These are phyloP conservation scores for Phalera bucephala DNA, from an alignment of 2,888 invertebrate species.

Conservation along the genomic window DNA sequence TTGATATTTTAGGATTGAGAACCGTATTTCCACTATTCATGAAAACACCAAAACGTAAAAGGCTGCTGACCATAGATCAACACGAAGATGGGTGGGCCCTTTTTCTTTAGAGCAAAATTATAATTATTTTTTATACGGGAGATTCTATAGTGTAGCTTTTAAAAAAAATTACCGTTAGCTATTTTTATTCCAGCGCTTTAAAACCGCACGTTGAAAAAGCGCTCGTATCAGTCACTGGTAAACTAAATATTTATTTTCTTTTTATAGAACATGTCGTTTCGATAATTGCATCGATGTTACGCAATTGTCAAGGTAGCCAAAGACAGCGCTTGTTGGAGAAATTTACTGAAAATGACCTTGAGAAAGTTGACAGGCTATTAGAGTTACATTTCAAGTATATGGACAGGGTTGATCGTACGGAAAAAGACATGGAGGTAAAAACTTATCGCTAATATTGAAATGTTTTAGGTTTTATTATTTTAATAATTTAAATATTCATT, in stretches of 20 bases:
- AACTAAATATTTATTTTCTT: too few relatives aligned
- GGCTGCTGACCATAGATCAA: constrained; percentile 92
- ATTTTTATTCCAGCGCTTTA: too few relatives aligned
- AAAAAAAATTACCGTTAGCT: too few relatives aligned
- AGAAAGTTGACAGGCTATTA: constrained; percentile 97
- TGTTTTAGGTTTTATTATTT: neutral
- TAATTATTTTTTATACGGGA: too few relatives aligned
- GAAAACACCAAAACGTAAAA: constrained; percentile 97
- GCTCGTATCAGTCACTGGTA: too few relatives aligned
- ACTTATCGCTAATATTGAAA: neutral
- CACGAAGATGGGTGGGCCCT: constrained; percentile 91
- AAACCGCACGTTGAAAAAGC: too few relatives aligned
- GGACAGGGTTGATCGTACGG: constrained; percentile 94
- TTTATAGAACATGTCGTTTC: constrained; percentile 94
- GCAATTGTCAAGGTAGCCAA: constrained; percentile 95
- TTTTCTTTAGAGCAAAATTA: too few relatives aligned
- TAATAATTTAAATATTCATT: neutral
- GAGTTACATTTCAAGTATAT: constrained; percentile 98
- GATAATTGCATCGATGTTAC: constrained; percentile 95
- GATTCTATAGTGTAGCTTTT: too few relatives aligned
- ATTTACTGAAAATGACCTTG: constrained; percentile 98
- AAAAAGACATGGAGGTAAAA: constrained; percentile 87
- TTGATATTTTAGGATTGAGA: constrained; percentile 97
- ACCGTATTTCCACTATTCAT: constrained; percentile 99
- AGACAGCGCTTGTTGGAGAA: constrained; percentile 95